These are phyloP conservation scores for Carcharodon carcharias DNA, from an alignment of 2,797 vertebrate genomes.

Conservation along the genomic window DNA sequence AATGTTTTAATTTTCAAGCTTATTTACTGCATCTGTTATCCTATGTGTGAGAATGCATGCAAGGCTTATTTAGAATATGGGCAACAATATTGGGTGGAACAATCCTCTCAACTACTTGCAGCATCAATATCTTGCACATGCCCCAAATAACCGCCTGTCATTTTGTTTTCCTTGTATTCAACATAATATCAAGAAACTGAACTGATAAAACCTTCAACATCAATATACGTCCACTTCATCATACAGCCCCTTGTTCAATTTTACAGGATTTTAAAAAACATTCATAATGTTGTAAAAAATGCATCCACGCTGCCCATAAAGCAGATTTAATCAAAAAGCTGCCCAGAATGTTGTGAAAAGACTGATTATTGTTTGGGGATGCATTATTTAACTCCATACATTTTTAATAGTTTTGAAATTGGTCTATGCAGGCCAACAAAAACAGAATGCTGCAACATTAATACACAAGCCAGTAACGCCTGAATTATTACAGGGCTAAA, in stretches of 20 bases:
- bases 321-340: conserved; percentile 29
- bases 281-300: conserved; percentile 16
- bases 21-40: neutral
- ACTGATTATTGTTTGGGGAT: conserved; percentile 31
- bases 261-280: neutral
- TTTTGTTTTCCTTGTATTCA: neutral
- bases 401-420: conserved; percentile 34
- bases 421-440: conserved; percentile 30
- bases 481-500: conserved; percentile 27
- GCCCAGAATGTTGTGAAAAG: conserved; percentile 10
- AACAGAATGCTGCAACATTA: conserved; percentile 32
- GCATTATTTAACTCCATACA: conserved; percentile 37
- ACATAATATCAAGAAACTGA: neutral
- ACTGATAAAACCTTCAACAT: neutral
- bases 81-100: neutral
- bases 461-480: conserved; percentile 28
- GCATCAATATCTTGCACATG: neutral
- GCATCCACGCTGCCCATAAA: neutral
- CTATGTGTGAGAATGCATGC: neutral
- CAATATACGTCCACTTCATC: conserved; percentile 13
- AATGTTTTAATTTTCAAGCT: neutral
- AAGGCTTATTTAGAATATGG: neutral
- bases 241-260: neutral
- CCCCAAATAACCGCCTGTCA: neutral
- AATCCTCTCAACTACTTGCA: neutral